Evolutionary conservation across 2,113 vertebrate species (phyloP), one percentile per base, ranked within the genome.

Genomic region (Hippocampus zosterae): DNA sequence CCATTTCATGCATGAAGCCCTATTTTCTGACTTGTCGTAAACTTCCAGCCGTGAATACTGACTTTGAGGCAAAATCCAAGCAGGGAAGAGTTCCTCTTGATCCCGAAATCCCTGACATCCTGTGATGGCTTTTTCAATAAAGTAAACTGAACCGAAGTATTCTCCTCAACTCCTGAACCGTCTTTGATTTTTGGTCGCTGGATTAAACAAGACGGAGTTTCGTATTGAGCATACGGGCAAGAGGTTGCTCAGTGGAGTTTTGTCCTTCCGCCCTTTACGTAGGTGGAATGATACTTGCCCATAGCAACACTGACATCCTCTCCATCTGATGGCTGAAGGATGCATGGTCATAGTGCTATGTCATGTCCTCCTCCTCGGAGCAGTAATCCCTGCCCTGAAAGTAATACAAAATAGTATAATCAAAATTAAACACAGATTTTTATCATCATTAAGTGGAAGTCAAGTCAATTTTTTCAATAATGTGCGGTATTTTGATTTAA

Each of bases 341-440:
- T 19, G 23, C 59, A 8, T 10, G 67, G 41, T 62, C 65, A 59
- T 29, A 8, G 69, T 78, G 93, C 93, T 96, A 96, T 96, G 95
- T 97, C 90, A 96, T 81, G 19, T 98, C 96, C 25, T 93, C 92
- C 78, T 97, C 96, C 89, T 98, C 96, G 79, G 96, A 98, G 93
- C 95, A 96, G 85, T 98, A 98, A 91, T 98, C 96, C 61, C 91
- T 95, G 83, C 96, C 97, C 97, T 99, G 84, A 9, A 68, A 33
- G 25, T 13, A 48, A 19, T 48, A 27, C 41, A 46, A 50, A 29
- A 50, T 46, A 46, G 12, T 21, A 21, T 4, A 42, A 40, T 37
- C 60, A 40, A 4, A 25, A 25, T 60, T 16, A 60, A 8, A 6
- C 13, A 8, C 10, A 0, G 11, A 15, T 25, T 29, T 62, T 62